Evolutionary conservation across 92 coral and sea anemone species (phyloP).

Genomic region (Epizoanthus illoricatus): DNA sequence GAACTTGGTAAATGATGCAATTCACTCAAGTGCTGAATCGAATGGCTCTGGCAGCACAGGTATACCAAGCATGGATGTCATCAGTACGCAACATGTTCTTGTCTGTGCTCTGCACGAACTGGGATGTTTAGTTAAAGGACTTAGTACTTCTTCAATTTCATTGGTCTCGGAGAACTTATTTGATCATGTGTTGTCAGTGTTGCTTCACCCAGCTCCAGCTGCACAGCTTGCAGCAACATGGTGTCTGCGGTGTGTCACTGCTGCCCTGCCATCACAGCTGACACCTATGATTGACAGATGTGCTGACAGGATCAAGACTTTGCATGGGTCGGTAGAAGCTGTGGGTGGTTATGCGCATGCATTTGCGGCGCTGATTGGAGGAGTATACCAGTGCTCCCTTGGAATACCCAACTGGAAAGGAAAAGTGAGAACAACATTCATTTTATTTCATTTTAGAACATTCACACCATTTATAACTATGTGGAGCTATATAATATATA

Average conservation of each 20-base stretch:
- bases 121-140: constrained; percentile 87
- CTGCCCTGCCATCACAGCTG: constrained; percentile 88
- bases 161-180: constrained; percentile 82
- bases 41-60: constrained; percentile 47
- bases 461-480: no score
- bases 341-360: constrained; percentile 98
- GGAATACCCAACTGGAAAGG: constrained; percentile 98
- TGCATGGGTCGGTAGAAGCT: constrained; percentile 89
- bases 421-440: constrained; percentile 56
- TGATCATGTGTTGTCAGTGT: constrained; percentile 86
- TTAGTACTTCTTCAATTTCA: constrained; percentile 85
- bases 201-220: constrained; percentile 97
- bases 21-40: constrained; percentile 65
- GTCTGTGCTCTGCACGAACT: constrained; percentile 97
- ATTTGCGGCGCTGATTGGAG: constrained; percentile 92
- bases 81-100: constrained; percentile 91
- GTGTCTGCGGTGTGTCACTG: constrained; percentile 89
- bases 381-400: constrained; percentile 86
- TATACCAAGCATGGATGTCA: constrained; percentile 82
- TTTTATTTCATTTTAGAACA: no score
- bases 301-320: constrained; percentile 74
- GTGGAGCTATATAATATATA: no score
- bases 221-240: constrained; percentile 95
- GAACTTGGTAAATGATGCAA: constrained; percentile 75
- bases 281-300: constrained; percentile 95